Percentiles rank a stretch among this genome's conserved stretches.
phyloP scores from a whole-genome alignment of 2,113 vertebrate species.

The Macrotis lagotis region DNA sequence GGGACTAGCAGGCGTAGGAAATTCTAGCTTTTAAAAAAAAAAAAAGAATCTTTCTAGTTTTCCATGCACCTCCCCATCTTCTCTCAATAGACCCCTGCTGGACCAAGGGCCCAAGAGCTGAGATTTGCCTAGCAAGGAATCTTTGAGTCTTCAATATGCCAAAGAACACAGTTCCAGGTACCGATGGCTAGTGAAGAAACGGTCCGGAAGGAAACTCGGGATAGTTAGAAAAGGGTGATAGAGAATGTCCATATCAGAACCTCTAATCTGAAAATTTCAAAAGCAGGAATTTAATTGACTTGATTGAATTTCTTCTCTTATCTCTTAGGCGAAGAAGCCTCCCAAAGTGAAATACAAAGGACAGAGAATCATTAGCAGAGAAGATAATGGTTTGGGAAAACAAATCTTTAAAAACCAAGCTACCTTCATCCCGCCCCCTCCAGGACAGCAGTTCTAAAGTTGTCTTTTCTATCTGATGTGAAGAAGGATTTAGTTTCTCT shows the following conservation, averaged over 20 bases:
- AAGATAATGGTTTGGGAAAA: slow-evolving; percentile 35
- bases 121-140: not conserved
- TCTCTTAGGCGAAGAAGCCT: slow-evolving; percentile 50
- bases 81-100: not conserved
- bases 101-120: not conserved
- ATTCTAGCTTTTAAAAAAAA: too few species aligned
- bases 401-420: slow-evolving; percentile 11
- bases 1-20: not conserved
- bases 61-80: not conserved
- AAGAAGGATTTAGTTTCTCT: not conserved
- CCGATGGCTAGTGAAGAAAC: not conserved
- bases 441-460: not conserved
- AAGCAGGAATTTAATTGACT: slow-evolving; percentile 47
- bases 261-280: slow-evolving; percentile 25
- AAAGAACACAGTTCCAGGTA: not conserved
- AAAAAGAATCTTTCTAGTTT: not conserved
- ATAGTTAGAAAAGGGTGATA: not conserved
- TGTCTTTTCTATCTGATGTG: not conserved
- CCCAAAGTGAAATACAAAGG: slow-evolving; percentile 62
- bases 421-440: not conserved
- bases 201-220: not conserved
- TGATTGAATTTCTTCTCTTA: slow-evolving; percentile 64
- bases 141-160: not conserved
- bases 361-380: slow-evolving; percentile 22
- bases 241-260: slow-evolving; percentile 42